Percentiles rank a stretch among this genome's conserved stretches.
Evolutionary conservation across 2,113 vertebrate genomes (phyloP).

Genomic region (Ginglymostoma cirratum): DNA sequence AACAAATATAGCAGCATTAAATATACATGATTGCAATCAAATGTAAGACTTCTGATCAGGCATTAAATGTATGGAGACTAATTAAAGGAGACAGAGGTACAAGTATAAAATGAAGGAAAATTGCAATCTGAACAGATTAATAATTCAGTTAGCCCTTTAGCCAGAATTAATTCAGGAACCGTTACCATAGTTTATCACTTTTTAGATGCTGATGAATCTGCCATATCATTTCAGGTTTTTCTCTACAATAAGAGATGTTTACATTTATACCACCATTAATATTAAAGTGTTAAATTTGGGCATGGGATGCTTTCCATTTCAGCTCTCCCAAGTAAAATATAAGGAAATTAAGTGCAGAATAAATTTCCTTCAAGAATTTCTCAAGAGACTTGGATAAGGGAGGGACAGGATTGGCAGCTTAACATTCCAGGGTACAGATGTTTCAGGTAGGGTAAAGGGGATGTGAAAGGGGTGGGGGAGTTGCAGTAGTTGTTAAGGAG

Average conservation of each 20-base stretch:
- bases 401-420: too few species aligned
- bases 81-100: not conserved
- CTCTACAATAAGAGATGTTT: not conserved
- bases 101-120: not conserved
- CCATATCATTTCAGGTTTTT: not conserved
- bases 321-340: not conserved
- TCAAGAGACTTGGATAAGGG: not conserved
- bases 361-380: not conserved
- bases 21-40: not conserved
- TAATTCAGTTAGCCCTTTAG: not conserved
- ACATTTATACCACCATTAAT: not conserved
- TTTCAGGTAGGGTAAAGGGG: too few species aligned
- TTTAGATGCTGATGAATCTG: not conserved
- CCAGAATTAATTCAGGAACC: not conserved
- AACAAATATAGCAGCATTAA: not conserved
- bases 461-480: too few species aligned
- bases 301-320: not conserved
- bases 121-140: not conserved
- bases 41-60: not conserved
- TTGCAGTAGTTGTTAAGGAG: too few species aligned
- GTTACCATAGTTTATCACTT: not conserved
- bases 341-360: not conserved
- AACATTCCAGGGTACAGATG: too few species aligned
- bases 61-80: not conserved
- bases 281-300: not conserved